Percentiles rank a stretch among this genome's conserved stretches.
phyloP scores from a whole-genome alignment of 2,113 vertebrate species.

The Panthera leo region DNA sequence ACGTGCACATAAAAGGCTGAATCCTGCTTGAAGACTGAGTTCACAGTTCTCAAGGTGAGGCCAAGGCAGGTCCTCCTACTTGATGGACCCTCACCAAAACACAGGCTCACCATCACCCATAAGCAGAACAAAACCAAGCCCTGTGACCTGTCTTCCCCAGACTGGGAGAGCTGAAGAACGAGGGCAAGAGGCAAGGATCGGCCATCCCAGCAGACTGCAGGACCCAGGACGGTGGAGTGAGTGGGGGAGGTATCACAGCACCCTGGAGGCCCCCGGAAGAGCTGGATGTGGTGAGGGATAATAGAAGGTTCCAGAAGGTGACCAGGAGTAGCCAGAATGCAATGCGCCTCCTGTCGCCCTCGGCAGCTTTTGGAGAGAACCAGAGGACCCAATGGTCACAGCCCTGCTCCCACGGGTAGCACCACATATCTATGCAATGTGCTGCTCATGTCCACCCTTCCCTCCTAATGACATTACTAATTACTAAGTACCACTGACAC shows the following conservation, averaged over 20 bases:
- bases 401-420: neutral
- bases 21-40: no score
- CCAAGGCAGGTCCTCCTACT: neutral
- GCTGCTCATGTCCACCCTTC: rapidly evolving
- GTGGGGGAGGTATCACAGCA: rapidly evolving
- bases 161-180: neutral
- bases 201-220: neutral
- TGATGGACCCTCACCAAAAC: neutral
- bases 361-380: neutral
- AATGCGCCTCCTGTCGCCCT: rapidly evolving
- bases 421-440: neutral
- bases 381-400: rapidly evolving
- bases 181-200: no score
- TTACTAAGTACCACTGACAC: neutral
- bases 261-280: neutral
- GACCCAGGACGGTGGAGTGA: rapidly evolving
- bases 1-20: neutral
- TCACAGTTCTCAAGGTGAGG: neutral
- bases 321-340: neutral
- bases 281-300: neutral
- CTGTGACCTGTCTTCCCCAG: rapidly evolving
- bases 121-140: neutral
- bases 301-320: neutral
- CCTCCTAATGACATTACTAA: neutral
- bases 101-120: rapidly evolving